Conservation (phyloP, 2,888 invertebrate genomes). For the Sepiola atlantica region DNA sequence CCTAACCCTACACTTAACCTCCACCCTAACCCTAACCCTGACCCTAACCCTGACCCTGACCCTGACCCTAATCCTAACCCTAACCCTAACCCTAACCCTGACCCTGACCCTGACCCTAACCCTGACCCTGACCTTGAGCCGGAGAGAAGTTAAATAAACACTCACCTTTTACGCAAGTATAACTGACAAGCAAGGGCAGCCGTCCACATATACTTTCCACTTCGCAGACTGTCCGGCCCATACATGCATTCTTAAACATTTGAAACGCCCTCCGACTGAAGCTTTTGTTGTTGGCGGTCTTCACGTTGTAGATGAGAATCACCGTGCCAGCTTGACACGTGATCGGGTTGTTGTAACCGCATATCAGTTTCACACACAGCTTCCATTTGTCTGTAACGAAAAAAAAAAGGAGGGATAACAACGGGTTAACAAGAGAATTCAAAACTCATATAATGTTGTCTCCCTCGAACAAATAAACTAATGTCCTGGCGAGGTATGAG, state of each 20-base stretch:
- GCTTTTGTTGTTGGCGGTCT: not conserved
- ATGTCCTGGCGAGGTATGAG: too few species aligned
- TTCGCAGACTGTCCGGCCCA: not conserved
- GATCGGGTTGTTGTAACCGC: not conserved
- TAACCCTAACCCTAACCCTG: too few species aligned
- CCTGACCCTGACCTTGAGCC: too few species aligned
- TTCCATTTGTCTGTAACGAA: conserved; percentile 10
- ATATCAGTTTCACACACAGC: not conserved
- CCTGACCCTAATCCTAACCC: too few species aligned
- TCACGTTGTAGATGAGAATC: not conserved
- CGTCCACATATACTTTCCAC: not conserved
- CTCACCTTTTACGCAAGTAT: conserved; percentile 41
- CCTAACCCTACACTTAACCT: too few species aligned
- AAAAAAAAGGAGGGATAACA: not conserved
- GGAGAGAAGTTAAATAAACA: not conserved
- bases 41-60: too few species aligned
- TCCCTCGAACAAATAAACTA: not conserved
- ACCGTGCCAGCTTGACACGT: not conserved
- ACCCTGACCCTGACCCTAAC: too few species aligned
- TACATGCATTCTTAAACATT: not conserved
- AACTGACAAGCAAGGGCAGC: not conserved
- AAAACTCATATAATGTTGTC: not conserved
- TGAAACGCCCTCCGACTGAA: not conserved
- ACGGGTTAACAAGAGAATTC: not conserved
- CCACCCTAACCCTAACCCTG: too few species aligned